Conservation (phyloP, 2,113 vertebrate species). For the Catagonus wagneri region DNA sequence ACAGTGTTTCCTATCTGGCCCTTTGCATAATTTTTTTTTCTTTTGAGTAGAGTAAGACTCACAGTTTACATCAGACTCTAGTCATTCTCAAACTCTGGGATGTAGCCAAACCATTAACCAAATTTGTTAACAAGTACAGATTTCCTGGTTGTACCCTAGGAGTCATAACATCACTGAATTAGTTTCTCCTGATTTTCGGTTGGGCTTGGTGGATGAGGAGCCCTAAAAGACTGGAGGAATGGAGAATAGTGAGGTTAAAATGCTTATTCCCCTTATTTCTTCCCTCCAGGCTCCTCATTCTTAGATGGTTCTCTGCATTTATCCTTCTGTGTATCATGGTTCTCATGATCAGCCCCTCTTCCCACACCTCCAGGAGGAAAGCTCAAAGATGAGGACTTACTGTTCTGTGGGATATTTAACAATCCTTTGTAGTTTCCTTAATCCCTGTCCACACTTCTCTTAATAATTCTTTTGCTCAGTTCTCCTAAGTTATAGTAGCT, state of each 20-base stretch:
- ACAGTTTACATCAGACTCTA: background rate
- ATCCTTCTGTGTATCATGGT: background rate
- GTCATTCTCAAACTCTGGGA: background rate
- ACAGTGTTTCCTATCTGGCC: background rate
- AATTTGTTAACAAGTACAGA: background rate
- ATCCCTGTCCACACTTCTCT: background rate
- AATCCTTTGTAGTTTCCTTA: slow-evolving; percentile 1
- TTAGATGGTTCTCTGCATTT: background rate
- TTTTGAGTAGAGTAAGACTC: background rate
- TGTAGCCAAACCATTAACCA: background rate
- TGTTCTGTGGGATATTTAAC: background rate
- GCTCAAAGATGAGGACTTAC: background rate
- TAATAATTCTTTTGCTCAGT: slow-evolving; percentile 10
- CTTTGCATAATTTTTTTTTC: background rate
- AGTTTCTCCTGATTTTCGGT: background rate
- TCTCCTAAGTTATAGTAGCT: slow-evolving; percentile 12
- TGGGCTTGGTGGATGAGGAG: background rate
- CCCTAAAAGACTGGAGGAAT: background rate
- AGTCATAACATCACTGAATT: background rate
- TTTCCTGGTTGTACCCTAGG: background rate
- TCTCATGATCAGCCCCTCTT: background rate
- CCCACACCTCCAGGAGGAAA: background rate
- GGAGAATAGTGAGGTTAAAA: background rate
- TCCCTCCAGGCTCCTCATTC: background rate
- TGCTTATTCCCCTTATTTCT: background rate